phyloP scores from a whole-genome alignment of 53 echinoderm and acorn worm species.

The Hippasteria phrygiana region DNA sequence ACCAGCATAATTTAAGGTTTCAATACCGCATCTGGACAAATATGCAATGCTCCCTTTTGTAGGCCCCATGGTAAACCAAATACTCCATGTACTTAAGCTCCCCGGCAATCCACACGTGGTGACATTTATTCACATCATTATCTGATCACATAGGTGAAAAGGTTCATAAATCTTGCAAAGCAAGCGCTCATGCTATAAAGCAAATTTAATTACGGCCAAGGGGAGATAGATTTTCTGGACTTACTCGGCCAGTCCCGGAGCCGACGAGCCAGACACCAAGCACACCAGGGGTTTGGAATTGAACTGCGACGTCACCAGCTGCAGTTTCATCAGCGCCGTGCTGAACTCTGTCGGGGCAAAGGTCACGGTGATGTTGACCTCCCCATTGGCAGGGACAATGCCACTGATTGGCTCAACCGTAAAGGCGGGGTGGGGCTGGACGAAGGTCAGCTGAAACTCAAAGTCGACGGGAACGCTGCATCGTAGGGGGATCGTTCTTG shows the following conservation, averaged over 20 bases:
- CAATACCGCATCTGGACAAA: too few species aligned
- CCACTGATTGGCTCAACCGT: conserved; percentile 83
- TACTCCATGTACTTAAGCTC: too few species aligned
- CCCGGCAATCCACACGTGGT: too few species aligned
- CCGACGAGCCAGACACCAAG: conserved; percentile 78
- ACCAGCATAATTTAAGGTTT: too few species aligned
- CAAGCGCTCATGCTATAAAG: too few species aligned
- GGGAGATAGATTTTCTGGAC: conserved; percentile 15
- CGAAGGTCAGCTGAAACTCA: conserved; percentile 87
- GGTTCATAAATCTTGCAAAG: too few species aligned
- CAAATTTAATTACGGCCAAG: neutral
- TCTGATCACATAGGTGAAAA: too few species aligned
- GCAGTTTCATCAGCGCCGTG: conserved; percentile 94
- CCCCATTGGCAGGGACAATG: conserved; percentile 84
- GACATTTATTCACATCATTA: too few species aligned
- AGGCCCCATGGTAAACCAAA: too few species aligned
- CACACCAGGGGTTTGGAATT: conserved; percentile 90
- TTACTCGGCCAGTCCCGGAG: conserved; percentile 91
- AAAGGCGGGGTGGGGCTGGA: conserved; percentile 89
- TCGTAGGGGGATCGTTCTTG: conserved; percentile 80
- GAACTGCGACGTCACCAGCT: conserved; percentile 93
- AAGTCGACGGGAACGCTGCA: conserved; percentile 94
- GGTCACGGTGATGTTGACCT: conserved; percentile 78
- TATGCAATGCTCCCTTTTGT: too few species aligned
- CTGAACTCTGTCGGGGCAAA: conserved; percentile 94